Conservation (phyloP, 2,888 invertebrate species). For the Eupithecia tripunctaria region DNA sequence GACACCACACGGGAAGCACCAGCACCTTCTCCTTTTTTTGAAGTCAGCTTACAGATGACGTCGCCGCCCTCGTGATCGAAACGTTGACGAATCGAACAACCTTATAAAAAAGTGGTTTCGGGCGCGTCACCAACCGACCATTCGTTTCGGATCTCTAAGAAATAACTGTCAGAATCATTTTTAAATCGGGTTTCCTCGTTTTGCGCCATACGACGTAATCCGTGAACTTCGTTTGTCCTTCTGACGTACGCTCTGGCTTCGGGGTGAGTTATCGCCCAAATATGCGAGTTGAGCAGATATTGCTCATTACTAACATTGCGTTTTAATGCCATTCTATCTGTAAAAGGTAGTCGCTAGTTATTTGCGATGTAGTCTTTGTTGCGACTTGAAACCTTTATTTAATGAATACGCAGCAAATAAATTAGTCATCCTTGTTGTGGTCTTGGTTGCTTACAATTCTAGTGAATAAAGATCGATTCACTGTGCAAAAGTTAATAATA, state of each 20-base stretch:
- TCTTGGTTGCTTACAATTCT: background rate
- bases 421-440: slow-evolving; percentile 1
- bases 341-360: slow-evolving; percentile 3
- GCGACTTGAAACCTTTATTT: background rate
- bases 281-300: slow-evolving; percentile 11
- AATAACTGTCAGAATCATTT: too few relatives aligned
- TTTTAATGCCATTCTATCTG: slow-evolving; percentile 5
- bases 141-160: too few relatives aligned
- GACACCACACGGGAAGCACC: too few relatives aligned
- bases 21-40: too few relatives aligned
- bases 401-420: background rate
- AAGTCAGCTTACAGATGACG: too few relatives aligned
- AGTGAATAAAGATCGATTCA: background rate
- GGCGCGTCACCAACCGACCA: too few relatives aligned
- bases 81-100: too few relatives aligned
- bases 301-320: background rate
- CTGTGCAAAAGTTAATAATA: background rate
- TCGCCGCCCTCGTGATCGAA: too few relatives aligned
- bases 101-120: too few relatives aligned
- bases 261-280: background rate
- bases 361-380: slow-evolving; percentile 35
- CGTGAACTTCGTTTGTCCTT: too few relatives aligned
- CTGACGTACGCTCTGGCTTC: background rate
- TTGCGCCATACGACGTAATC: too few relatives aligned
- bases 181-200: too few relatives aligned